Evolutionary conservation across 2,797 vertebrate species (phyloP).

Genomic region (Tamandua tetradactyla): DNA sequence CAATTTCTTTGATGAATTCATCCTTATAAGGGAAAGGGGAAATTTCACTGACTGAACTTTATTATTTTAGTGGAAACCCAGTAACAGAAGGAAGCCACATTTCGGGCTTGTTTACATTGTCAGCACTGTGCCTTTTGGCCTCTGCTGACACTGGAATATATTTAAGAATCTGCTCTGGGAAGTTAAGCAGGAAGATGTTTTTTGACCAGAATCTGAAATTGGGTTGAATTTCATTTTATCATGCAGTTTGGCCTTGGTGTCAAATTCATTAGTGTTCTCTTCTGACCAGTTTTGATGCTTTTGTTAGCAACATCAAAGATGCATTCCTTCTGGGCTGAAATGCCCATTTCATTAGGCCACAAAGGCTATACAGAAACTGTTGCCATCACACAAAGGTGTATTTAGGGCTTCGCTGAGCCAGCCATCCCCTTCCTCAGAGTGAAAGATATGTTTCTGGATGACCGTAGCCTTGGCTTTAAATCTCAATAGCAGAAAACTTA

Average conservation of each 20-base stretch:
- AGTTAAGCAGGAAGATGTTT: neutral
- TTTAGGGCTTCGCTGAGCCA: neutral
- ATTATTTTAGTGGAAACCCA: neutral
- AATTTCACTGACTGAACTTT: neutral
- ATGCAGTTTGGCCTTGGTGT: neutral
- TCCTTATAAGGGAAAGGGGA: neutral
- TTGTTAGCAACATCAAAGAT: neutral
- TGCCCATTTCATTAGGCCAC: neutral
- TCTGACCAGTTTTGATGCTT: neutral
- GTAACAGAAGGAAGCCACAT: neutral
- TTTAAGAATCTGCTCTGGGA: neutral
- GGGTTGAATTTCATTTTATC: neutral
- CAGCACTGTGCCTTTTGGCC: neutral
- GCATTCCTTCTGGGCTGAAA: neutral
- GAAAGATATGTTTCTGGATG: neutral
- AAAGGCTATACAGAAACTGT: neutral
- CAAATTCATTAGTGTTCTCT: neutral
- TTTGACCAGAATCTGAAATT: neutral
- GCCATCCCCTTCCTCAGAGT: neutral
- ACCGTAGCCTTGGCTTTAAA: neutral
- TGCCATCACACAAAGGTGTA: neutral
- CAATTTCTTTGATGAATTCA: neutral
- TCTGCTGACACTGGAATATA: neutral
- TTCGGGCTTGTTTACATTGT: neutral
- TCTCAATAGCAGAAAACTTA: neutral